phyloP scores from a whole-genome alignment of 1,140 invertebrate species.

The Caerostris extrusa region DNA sequence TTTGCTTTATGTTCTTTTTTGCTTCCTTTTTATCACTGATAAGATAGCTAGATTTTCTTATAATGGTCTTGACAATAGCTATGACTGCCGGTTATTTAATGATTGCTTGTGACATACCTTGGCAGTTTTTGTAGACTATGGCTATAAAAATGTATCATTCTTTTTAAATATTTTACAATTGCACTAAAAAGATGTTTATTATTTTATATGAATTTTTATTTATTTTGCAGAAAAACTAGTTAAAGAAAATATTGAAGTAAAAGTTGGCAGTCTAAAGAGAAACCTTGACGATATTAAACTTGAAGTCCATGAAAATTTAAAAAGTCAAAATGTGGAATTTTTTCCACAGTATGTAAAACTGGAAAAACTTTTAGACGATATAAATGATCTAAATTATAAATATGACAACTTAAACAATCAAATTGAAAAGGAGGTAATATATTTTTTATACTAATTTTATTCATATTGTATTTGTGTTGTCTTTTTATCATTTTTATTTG shows the following conservation, averaged over 20 bases:
- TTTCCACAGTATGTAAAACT: slow-evolving; percentile 79
- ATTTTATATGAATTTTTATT: no score
- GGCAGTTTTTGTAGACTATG: no score
- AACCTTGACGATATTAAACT: slow-evolving; percentile 80
- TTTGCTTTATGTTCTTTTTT: no score
- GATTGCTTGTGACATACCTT: no score
- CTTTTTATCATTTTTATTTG: slow-evolving; percentile 44
- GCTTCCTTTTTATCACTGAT: no score
- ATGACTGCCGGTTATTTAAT: no score
- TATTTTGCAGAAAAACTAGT: slow-evolving; percentile 80
- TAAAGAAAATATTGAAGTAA: slow-evolving; percentile 80
- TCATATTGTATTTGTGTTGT: not conserved
- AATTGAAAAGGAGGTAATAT: slow-evolving; percentile 81
- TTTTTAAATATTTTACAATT: no score
- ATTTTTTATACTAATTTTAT: no score
- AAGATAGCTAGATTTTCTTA: no score
- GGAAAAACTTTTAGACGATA: slow-evolving; percentile 79
- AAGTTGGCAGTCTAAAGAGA: slow-evolving; percentile 80
- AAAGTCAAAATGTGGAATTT: slow-evolving; percentile 80
- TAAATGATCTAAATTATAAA: slow-evolving; percentile 79
- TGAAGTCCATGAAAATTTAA: slow-evolving; percentile 80
- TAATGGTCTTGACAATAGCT: no score
- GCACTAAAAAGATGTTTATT: no score
- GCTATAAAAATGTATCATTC: no score
- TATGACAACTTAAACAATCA: slow-evolving; percentile 79